Evolutionary conservation across 2,797 vertebrate genomes (phyloP).

Genomic region (Agapornis canus): DNA sequence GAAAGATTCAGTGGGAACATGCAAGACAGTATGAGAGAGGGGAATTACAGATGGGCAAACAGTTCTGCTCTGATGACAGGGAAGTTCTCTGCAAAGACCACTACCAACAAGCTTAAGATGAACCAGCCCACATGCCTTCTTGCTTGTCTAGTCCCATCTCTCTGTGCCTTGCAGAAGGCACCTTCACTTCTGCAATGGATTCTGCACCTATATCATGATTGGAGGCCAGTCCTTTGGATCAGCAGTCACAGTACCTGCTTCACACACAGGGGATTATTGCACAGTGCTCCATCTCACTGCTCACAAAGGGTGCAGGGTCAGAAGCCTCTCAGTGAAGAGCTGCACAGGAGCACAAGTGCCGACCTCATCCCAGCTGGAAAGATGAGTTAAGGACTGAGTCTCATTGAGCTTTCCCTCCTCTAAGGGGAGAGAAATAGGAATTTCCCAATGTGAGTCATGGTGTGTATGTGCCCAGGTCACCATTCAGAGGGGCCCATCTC

Average conservation of each 20-base stretch:
- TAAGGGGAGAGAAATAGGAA: neutral
- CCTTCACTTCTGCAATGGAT: neutral
- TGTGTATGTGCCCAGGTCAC: neutral
- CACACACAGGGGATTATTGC: neutral
- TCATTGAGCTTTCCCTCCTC: neutral
- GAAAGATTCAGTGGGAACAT: neutral
- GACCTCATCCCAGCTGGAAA: neutral
- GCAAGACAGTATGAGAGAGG: neutral
- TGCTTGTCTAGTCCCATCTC: neutral
- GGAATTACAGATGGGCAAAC: neutral
- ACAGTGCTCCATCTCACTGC: neutral
- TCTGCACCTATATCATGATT: neutral
- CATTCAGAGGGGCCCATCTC: neutral
- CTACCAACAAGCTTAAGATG: neutral
- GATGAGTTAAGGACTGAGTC: neutral
- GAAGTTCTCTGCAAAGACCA: neutral
- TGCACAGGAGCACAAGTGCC: neutral
- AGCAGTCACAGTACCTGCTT: neutral
- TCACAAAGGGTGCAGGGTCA: neutral
- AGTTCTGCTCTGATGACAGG: neutral
- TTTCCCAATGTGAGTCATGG: neutral
- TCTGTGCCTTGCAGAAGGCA: neutral
- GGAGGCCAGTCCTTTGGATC: neutral
- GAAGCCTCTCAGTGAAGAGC: neutral
- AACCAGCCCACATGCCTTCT: neutral